Conservation (phyloP, 2,113 vertebrate genomes). For the Podilymbus podiceps region DNA sequence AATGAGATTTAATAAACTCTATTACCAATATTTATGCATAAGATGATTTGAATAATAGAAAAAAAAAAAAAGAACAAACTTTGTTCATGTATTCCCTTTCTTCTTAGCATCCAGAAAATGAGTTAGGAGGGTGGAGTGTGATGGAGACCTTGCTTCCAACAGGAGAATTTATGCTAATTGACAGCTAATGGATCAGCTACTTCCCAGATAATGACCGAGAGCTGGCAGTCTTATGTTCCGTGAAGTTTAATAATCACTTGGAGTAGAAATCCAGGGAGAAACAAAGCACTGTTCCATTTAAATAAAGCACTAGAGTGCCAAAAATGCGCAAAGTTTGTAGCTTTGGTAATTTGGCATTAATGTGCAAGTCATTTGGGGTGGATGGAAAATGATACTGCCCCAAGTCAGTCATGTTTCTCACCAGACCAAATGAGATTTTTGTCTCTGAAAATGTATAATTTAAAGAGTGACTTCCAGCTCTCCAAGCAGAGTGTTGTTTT, state of each 20-base stretch:
- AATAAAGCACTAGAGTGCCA: accelerated
- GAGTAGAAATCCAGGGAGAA: not conserved
- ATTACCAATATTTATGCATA: not conserved
- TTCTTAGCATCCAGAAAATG: not conserved
- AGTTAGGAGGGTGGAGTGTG: not conserved
- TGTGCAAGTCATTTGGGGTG: not conserved
- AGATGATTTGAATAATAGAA: not conserved
- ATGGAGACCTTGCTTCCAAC: not conserved
- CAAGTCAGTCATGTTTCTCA: not conserved
- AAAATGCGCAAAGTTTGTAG: not conserved
- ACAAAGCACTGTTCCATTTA: accelerated
- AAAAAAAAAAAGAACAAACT: not conserved
- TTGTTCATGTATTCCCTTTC: not conserved
- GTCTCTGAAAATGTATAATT: not conserved
- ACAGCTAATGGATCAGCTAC: not conserved
- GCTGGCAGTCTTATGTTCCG: not conserved
- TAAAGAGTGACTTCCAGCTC: not conserved
- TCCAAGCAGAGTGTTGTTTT: not conserved
- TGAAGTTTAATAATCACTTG: not conserved
- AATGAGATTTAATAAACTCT: not conserved
- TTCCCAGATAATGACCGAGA: not conserved
- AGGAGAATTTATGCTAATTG: not conserved
- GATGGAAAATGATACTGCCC: not conserved
- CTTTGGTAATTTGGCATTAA: not conserved
- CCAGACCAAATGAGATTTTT: not conserved